Conservation (phyloP, 2,888 invertebrate genomes). For the Tetrapedia diversipes region DNA sequence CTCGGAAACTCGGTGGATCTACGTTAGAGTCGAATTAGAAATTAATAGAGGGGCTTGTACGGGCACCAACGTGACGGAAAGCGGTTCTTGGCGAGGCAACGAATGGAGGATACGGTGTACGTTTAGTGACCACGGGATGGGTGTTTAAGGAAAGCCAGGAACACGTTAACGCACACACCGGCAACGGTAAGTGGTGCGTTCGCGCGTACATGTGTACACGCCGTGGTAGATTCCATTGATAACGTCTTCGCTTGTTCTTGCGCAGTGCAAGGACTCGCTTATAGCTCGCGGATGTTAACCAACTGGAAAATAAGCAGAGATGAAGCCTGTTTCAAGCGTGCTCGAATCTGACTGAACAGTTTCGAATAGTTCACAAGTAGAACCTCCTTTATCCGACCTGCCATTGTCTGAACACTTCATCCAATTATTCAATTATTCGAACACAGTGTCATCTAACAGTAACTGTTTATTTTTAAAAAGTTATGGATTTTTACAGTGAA, state of each 20-base stretch:
- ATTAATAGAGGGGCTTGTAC: slow-evolving; percentile 4
- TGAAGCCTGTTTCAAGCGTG: no score
- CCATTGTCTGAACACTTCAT: no score
- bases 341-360: no score
- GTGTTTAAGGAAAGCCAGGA: slow-evolving; percentile 55
- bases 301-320: slow-evolving; percentile 72
- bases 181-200: slow-evolving; percentile 42
- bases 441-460: no score
- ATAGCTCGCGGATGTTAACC: slow-evolving; percentile 72
- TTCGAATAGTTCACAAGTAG: no score
- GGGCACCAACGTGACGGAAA: no score
- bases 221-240: slow-evolving; percentile 73
- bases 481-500: no score
- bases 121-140: slow-evolving; percentile 42
- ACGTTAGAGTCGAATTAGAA: slow-evolving; percentile 11
- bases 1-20: not conserved
- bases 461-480: no score
- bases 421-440: no score
- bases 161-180: slow-evolving; percentile 51
- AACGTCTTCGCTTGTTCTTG: slow-evolving; percentile 71
- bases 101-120: slow-evolving; percentile 45
- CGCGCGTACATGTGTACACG: slow-evolving; percentile 40
- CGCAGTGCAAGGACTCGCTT: slow-evolving; percentile 64
- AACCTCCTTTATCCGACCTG: no score
- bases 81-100: slow-evolving; percentile 23